Evolutionary conservation across 2,113 vertebrate genomes (phyloP).

Genomic region (Ageneiosus marmoratus): DNA sequence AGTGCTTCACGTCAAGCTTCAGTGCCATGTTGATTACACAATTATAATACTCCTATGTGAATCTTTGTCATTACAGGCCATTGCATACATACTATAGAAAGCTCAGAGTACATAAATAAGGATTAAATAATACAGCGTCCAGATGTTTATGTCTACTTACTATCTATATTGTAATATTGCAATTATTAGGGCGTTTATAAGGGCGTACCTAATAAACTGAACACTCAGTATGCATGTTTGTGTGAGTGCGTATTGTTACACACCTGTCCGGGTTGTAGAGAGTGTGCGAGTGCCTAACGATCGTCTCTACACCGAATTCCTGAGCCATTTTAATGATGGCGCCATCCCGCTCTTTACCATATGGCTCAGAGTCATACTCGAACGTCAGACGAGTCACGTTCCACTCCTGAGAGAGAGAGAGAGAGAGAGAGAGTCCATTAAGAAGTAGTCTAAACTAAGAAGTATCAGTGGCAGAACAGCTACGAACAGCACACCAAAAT

Average conservation of each 20-base stretch:
- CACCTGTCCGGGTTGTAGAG: slow-evolving; percentile 94
- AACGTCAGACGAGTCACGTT: slow-evolving; percentile 90
- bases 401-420: slow-evolving; percentile 82
- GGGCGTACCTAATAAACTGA: not conserved
- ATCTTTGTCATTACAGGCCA: not conserved
- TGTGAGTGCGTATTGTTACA: slow-evolving; percentile 4
- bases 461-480: too few species aligned
- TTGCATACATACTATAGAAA: not conserved
- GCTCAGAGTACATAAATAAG: not conserved
- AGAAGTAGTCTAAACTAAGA: too few species aligned
- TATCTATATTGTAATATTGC: not conserved
- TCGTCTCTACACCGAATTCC: slow-evolving; percentile 90
- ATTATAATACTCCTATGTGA: not conserved
- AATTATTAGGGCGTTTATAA: too few species aligned
- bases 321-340: slow-evolving; percentile 94
- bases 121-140: not conserved
- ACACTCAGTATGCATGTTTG: not conserved
- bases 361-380: slow-evolving; percentile 93
- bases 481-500: too few species aligned
- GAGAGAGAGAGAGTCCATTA: not conserved
- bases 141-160: not conserved
- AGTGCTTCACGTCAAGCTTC: not conserved
- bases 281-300: slow-evolving; percentile 90
- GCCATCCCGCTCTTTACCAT: slow-evolving; percentile 91
- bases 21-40: not conserved